Evolutionary conservation across 2,888 invertebrate species (phyloP).

Genomic region (Nezara viridula): DNA sequence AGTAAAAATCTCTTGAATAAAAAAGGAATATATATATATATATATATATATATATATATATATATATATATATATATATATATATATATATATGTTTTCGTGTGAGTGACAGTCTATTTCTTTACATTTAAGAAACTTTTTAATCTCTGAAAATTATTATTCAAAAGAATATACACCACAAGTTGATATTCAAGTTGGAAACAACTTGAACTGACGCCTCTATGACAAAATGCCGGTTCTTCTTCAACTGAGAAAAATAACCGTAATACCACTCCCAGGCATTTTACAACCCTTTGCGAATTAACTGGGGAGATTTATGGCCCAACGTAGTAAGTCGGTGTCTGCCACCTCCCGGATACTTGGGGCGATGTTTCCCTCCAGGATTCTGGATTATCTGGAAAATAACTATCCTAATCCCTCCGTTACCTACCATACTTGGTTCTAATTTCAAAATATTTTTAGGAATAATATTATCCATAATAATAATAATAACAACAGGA

Average conservation of each 20-base stretch:
- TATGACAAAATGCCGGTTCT: conserved; percentile 23
- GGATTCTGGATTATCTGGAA: not conserved
- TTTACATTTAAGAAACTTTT: no score
- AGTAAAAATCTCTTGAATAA: no score
- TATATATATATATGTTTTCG: no score
- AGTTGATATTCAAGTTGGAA: not conserved
- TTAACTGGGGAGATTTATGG: conserved; percentile 8
- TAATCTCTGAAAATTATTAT: no score
- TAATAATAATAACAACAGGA: no score
- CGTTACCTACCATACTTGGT: no score
- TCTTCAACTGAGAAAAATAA: not conserved
- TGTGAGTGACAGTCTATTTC: no score
- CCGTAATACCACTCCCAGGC: not conserved
- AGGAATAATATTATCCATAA: no score
- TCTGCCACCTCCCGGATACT: not conserved
- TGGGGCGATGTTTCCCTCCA: not conserved
- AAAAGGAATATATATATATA: no score
- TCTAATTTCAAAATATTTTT: no score
- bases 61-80: no score
- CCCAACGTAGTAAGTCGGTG: not conserved
- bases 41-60: no score
- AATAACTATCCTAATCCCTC: not conserved
- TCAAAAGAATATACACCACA: not conserved
- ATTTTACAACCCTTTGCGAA: conserved; percentile 26
- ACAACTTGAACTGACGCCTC: not conserved